Percentiles rank a stretch among this genome's conserved stretches.
These are phyloP conservation scores for Archips xylosteana DNA, from an alignment of 2,888 invertebrate genomes.

Conservation along the genomic window DNA sequence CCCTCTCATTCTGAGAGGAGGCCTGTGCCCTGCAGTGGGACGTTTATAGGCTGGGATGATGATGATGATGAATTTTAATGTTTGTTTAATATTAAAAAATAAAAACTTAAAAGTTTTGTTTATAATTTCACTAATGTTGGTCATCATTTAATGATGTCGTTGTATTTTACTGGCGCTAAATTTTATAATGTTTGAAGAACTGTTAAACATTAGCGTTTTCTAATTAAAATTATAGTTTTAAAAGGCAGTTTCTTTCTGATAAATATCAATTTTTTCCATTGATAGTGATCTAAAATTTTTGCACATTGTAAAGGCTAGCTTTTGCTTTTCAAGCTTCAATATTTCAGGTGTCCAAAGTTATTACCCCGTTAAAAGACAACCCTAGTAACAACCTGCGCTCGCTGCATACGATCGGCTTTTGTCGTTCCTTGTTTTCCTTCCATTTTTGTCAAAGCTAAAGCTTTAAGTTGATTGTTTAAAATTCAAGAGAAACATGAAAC, in stretches of 20 bases:
- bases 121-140: no score
- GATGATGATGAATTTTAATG: no score
- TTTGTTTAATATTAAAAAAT: no score
- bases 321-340: background rate
- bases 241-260: background rate
- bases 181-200: no score
- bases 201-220: no score
- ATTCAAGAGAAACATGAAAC: background rate
- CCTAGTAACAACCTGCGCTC: background rate
- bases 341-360: background rate
- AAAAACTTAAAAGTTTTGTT: no score
- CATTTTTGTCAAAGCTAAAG: background rate
- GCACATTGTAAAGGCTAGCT: background rate
- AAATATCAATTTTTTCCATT: background rate
- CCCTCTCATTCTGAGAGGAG: no score
- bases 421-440: conserved; percentile 6
- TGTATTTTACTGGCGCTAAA: no score
- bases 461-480: conserved; percentile 5
- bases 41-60: no score
- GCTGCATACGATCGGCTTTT: conserved; percentile 7
- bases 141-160: no score
- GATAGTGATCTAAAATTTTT: background rate
- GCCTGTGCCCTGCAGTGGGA: no score
- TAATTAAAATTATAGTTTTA: no score
- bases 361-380: background rate